Evolutionary conservation across 92 coral and sea anemone species (phyloP), one percentile per base, ranked within the genome.

Genomic region (Umimayanthus kanabou): DNA sequence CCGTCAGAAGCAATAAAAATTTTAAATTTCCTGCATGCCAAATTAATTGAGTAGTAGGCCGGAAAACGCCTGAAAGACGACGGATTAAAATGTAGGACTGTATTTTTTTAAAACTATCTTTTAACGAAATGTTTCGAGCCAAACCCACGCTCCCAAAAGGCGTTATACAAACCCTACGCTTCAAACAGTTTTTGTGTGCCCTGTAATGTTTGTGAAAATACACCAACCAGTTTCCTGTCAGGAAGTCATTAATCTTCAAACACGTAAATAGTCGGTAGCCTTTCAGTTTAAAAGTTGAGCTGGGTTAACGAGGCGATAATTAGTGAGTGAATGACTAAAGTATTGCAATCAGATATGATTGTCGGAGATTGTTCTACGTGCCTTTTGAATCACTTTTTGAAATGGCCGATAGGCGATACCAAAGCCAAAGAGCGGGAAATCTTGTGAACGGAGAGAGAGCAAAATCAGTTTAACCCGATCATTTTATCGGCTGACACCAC

Each of bases 181-280:
- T 45, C 29, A 15, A 30, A 57, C 14, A 1, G 22, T 8, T 61
- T 80, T 80, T 14, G n/a, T 33, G 25, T 61, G 49, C 45, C 43
- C 29, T 64, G 22, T 25, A 49, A 45, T 80, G 47, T 18, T 80
- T 80, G 26, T 57, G 70, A 33, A 61, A 58, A 25, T 10, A 39
- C 43, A 29, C 55, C 55, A 58, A 61, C 72, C 29, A 80, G 50
- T 16, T 80, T 58, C 40, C 85, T 80, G 37, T 80, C 85, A 80
- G 85, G 85, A 80, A 80, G 71, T 40, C 85, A 80, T 80, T 80
- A 80, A 80, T 80, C 30, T 80, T 58, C 53, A n/a, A 58, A 22
- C 58, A 37, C 71, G 73, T 57, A 14, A 80, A 80, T 50, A 58
- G 85, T 80, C 85, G 85, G 85, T 16, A 80, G 85, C 28, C 73